A percentile compares a stretch with the other conserved stretches of the same genome.
These are phyloP conservation scores for Pteropus alecto DNA, from an alignment of 2,113 vertebrate species.

Conservation along the genomic window DNA sequence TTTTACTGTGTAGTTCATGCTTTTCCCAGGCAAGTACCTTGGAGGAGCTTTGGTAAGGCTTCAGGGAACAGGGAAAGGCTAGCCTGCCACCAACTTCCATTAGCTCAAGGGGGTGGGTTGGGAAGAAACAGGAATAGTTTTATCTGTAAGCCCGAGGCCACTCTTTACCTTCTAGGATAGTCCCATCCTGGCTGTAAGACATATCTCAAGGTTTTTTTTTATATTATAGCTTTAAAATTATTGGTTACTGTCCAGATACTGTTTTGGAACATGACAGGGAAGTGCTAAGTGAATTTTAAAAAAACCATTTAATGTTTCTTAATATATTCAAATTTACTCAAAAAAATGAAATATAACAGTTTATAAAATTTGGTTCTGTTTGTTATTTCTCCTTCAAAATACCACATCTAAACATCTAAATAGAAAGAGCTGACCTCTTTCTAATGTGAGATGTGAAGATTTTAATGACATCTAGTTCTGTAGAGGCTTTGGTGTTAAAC, in stretches of 20 bases:
- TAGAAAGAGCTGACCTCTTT: neutral
- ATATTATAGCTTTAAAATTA: neutral
- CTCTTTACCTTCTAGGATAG: neutral
- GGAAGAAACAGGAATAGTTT: neutral
- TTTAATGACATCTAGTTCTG: neutral
- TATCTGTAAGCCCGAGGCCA: too few species aligned
- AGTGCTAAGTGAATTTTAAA: neutral
- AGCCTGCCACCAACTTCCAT: neutral
- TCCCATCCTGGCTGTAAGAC: neutral
- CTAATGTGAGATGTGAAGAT: neutral
- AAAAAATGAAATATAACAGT: slow-evolving; percentile 33
- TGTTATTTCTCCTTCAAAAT: slow-evolving; percentile 43
- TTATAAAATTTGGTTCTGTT: slow-evolving; percentile 17
- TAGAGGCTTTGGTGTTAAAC: neutral
- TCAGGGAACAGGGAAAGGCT: neutral
- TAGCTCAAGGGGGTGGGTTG: neutral
- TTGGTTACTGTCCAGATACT: slow-evolving; percentile 8
- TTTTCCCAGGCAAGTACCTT: slow-evolving; percentile 27
- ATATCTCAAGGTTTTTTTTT: slow-evolving; percentile 12
- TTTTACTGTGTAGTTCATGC: slow-evolving; percentile 34
- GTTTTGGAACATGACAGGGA: slow-evolving; percentile 21
- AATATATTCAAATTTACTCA: slow-evolving; percentile 32
- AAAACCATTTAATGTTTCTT: slow-evolving; percentile 33
- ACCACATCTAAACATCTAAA: neutral
- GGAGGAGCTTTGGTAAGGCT: neutral